Base-by-base conservation (phyloP, 2,888 invertebrate genomes). In the Drosophila falleni region DNA sequence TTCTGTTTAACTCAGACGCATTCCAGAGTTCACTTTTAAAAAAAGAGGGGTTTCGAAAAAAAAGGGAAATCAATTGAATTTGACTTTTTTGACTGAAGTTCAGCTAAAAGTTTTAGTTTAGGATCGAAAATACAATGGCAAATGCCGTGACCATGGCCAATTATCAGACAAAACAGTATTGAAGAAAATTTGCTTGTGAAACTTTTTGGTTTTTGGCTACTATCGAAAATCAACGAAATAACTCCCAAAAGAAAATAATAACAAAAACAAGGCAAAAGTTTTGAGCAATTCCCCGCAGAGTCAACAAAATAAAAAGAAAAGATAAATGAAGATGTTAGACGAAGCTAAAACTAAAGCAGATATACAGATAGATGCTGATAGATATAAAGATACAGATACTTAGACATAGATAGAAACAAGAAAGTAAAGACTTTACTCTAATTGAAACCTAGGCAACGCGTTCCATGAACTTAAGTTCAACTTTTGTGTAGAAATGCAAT, bases 401-500 rank as follows among this genome's bases (percentile, higher is more conserved):
- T 56, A 58, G 44, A 26, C 66, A 39, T 59, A 64, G 74, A 78
- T 54, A 23, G 33, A 39, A 26, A 13, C 26, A 47, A 31, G 23
- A 33, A 23, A 44, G 15, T 44, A 16, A 23, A 39, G 35, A 16
- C 37, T 31, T 16, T 5, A 10, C 51, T 71, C 71, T 89, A 89
- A 84, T 84, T 84, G 89, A 84, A 84, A 84, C 76, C 84, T 66
- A 66, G 81, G 78, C 75, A 87, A 87, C 81, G 54, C 54, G 75
- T 65, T 35, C 23, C 29, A 16, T 47, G 58, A 88, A 86, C 76
- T 87, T 78, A 59, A 71, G 68, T 75, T 74, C 39, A 85, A 86
- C 74, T 87, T 83, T 87, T 75, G 80, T 78, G 80, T 87, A 82
- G 75, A 86, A 58, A 86, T 85, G 85, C 87, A 86, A 86, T 86